Evolutionary conservation across 2,797 vertebrate species (phyloP), one percentile per base, ranked within the genome.

Genomic region (Oreochromis mossambicus): DNA sequence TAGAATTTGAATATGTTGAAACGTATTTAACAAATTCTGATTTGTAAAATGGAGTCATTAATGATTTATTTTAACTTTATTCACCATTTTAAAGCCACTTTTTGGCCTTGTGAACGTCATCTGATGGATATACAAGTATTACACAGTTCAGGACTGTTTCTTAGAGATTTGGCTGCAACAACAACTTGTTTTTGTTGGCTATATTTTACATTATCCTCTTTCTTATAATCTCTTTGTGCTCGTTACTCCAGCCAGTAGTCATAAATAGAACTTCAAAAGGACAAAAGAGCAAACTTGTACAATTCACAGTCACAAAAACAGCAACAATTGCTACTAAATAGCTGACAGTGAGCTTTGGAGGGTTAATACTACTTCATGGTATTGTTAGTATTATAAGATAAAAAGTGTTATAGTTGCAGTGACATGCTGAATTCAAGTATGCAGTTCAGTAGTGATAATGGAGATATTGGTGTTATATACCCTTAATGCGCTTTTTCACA

Each of bases 211-310:
- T 21, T 41, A 21, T 41, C 11, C 4, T 66, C 11, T 66, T 66
- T 66, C 36, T 14, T 66, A 38, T 0, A 13, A 66, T 63, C 10
- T n/a, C 0, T 63, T 36, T 63, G n/a, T 63, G 17, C 32, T 61
- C 9, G 1, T 34, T 6, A 1, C 58, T 63, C 10, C 32, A 36
- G 10, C 58, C 10, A 0, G 56, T 36, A 36, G 19, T 36, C 32
- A 41, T 68, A 41, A 68, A 1, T 41, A 66, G 61, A 41, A 41
- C n/a, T 36, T n/a, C 36, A 0, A 63, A 63, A 63, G n/a, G 17
- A n/a, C 19, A 63, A 63, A 63, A 63, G 29, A 63, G 19, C 58
- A 36, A 63, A 63, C 32, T n/a, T 8, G 19, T 1, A 63, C 36
- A 63, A 7, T 63, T 63, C 0, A 0, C 29, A n/a, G 10, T n/a